Evolutionary conservation across 2,888 invertebrate genomes (phyloP).

Genomic region (Timema podura): DNA sequence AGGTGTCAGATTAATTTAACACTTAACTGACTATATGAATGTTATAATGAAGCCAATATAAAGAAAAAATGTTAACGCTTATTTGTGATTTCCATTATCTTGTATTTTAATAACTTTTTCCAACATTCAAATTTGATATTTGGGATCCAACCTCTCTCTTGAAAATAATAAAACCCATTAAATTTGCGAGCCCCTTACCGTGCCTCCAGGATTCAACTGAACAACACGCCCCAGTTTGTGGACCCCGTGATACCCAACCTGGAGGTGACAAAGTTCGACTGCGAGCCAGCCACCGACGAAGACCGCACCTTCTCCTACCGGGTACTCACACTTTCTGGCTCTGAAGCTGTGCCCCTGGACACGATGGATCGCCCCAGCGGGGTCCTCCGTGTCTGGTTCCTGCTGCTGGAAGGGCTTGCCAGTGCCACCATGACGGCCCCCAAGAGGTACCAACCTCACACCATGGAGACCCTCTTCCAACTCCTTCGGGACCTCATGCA

Average conservation of each 20-base stretch:
- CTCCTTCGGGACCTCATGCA: constrained; percentile 70
- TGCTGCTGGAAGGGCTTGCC: constrained; percentile 73
- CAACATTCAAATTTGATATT: no score
- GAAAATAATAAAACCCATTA: no score
- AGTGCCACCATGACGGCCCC: constrained; percentile 62
- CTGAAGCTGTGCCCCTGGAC: constrained; percentile 54
- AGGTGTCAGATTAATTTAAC: no score
- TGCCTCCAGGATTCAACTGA: constrained; percentile 45
- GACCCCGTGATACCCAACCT: constrained; percentile 80
- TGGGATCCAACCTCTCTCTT: no score
- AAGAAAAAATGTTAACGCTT: no score
- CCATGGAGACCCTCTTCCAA: constrained; percentile 83
- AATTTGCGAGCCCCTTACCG: no score
- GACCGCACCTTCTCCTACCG: constrained; percentile 62
- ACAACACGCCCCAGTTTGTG: constrained; percentile 53
- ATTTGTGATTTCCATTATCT: no score
- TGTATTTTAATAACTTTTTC: no score
- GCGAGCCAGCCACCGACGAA: constrained; percentile 50
- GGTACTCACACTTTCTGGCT: constrained; percentile 52
- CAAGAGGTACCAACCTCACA: constrained; percentile 73
- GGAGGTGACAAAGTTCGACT: constrained; percentile 64
- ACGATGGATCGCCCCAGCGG: constrained; percentile 75
- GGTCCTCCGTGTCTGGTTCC: constrained; percentile 85
- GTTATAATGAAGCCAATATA: no score
- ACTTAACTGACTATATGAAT: no score